These are phyloP conservation scores for Esperia sulphurella DNA, from an alignment of 2,888 invertebrate species.

Conservation along the genomic window DNA sequence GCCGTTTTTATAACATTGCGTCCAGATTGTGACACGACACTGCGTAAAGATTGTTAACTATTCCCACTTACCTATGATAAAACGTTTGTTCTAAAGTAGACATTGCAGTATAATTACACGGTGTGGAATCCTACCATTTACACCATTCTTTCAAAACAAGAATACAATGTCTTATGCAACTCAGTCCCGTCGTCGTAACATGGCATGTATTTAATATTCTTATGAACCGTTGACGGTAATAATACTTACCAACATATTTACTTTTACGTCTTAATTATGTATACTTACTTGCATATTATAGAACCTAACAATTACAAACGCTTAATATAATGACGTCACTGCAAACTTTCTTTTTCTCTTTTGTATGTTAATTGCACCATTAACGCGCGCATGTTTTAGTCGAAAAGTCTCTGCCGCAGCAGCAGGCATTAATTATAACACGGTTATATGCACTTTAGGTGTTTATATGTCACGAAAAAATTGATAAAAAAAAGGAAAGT, in stretches of 20 bases:
- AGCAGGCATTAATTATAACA: too few relatives aligned
- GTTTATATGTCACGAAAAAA: too few relatives aligned
- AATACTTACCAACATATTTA: background rate
- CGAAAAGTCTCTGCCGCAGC: too few relatives aligned
- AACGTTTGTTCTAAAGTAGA: background rate
- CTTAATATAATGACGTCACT: background rate
- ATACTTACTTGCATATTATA: background rate
- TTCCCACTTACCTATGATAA: background rate
- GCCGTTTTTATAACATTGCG: background rate
- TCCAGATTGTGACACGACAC: background rate
- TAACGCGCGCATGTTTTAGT: background rate
- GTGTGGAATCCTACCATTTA: constrained; percentile 3
- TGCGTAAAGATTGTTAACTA: background rate
- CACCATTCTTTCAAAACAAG: constrained; percentile 5
- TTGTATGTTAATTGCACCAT: background rate
- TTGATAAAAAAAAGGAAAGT: too few relatives aligned
- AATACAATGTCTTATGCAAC: constrained; percentile 8
- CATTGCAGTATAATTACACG: constrained; percentile 3
- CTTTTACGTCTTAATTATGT: constrained; percentile 2
- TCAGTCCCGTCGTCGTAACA: background rate
- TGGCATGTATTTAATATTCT: background rate
- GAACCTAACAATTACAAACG: background rate
- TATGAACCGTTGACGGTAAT: background rate
- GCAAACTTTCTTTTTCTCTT: constrained; percentile 2
- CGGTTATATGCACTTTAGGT: too few relatives aligned